These are phyloP conservation scores for Tenthredo scrophulariae DNA, from an alignment of 2,888 invertebrate genomes.

Conservation along the genomic window DNA sequence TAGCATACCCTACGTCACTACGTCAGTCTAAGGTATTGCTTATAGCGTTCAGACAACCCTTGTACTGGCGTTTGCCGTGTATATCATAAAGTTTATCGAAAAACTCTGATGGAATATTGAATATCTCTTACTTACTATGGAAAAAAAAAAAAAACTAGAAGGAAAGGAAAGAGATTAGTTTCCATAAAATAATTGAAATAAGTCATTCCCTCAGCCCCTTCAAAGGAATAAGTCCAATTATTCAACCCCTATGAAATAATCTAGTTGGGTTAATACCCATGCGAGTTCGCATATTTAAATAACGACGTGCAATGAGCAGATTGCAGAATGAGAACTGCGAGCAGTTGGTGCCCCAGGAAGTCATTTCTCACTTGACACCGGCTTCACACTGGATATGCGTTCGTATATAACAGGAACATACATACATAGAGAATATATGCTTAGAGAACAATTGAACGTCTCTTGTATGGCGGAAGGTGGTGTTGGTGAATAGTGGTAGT, in stretches of 20 bases:
- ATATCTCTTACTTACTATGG: background rate
- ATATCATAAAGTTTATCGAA: background rate
- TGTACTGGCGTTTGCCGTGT: background rate
- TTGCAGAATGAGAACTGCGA: constrained; percentile 24
- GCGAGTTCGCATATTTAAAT: background rate
- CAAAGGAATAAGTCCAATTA: background rate
- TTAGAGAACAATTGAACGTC: constrained; percentile 42
- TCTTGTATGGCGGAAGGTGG: background rate
- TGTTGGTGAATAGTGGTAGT: background rate
- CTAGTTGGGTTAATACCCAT: background rate
- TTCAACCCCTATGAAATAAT: background rate
- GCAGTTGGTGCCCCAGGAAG: constrained; percentile 39
- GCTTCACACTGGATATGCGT: constrained; percentile 10
- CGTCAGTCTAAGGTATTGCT: constrained; percentile 35
- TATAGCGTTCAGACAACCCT: background rate
- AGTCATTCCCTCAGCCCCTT: background rate
- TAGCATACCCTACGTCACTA: constrained; percentile 46
- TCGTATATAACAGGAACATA: background rate
- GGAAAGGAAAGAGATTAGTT: no score
- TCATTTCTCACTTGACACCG: constrained; percentile 38
- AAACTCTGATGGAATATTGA: background rate
- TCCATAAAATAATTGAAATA: background rate
- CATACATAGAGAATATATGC: background rate
- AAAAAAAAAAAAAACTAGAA: no score
- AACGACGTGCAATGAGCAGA: constrained; percentile 23